These are phyloP conservation scores for Diabrotica virgifera DNA, from an alignment of 1,140 invertebrate species.

Conservation along the genomic window DNA sequence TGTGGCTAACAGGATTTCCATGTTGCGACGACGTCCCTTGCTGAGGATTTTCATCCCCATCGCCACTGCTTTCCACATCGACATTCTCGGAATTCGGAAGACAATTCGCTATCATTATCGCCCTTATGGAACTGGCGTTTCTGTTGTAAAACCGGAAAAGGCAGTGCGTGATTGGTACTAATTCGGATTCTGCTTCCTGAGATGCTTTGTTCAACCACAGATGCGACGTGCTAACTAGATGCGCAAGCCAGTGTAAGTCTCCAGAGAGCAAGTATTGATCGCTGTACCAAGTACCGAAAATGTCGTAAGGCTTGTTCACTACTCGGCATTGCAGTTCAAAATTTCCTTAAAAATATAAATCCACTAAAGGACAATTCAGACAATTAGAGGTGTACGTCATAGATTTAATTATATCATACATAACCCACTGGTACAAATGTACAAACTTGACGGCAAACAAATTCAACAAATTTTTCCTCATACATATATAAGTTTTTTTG, in stretches of 20 bases:
- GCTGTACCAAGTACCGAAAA: conserved; percentile 88
- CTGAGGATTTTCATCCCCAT: conserved; percentile 32
- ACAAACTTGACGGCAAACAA: too few species aligned
- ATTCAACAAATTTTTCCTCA: too few species aligned
- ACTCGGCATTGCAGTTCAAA: conserved; percentile 78
- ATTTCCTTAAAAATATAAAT: conserved; percentile 50
- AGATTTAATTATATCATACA: too few species aligned
- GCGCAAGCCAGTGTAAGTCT: conserved; percentile 75
- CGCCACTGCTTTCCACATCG: conserved; percentile 33
- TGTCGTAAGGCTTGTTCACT: conserved; percentile 83
- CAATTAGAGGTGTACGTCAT: too few species aligned
- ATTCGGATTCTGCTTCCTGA: conserved; percentile 76
- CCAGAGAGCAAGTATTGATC: conserved; percentile 80
- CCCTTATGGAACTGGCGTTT: conserved; percentile 76
- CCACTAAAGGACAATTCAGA: too few species aligned
- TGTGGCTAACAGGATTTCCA: conserved; percentile 56
- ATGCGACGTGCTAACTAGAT: conserved; percentile 74
- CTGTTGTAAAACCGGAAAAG: conserved; percentile 79
- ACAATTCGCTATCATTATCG: conserved; percentile 73
- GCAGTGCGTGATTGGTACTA: conserved; percentile 76
- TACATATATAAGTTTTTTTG: too few species aligned
- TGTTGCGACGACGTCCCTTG: conserved; percentile 40
- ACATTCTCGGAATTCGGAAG: conserved; percentile 49
- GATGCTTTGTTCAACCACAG: conserved; percentile 84
- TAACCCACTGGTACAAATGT: too few species aligned